These are phyloP conservation scores for Beris morrisii DNA, from an alignment of 2,888 invertebrate species.

Conservation along the genomic window DNA sequence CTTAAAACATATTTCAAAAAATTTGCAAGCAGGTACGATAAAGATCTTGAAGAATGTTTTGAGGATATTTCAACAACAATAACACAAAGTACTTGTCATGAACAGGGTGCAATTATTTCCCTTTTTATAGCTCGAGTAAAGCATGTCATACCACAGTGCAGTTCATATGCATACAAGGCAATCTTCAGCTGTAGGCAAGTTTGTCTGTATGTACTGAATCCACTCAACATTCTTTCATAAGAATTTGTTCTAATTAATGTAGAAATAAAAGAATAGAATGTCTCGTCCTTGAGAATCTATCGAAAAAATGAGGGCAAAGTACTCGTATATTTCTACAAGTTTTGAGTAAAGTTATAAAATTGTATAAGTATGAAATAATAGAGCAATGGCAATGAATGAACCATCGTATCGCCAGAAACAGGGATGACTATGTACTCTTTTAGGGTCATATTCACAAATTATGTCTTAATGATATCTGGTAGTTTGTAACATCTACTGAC, in stretches of 20 bases:
- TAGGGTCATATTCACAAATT: slow-evolving; percentile 13
- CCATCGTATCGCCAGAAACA: neutral
- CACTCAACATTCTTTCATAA: slow-evolving; percentile 30
- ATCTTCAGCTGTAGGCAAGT: slow-evolving; percentile 29
- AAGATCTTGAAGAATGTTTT: neutral
- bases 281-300: too few relatives aligned
- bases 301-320: slow-evolving; percentile 16
- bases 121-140: neutral
- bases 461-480: slow-evolving; percentile 17
- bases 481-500: too few relatives aligned
- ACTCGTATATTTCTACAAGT: slow-evolving; percentile 15
- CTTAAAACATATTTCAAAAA: too few relatives aligned
- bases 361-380: slow-evolving; percentile 7
- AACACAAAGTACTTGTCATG: slow-evolving; percentile 25
- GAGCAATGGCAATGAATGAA: slow-evolving; percentile 19
- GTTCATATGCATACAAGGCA: neutral
- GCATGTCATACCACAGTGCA: too few relatives aligned
- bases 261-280: neutral
- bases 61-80: slow-evolving; percentile 25
- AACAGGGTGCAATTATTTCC: slow-evolving; percentile 21
- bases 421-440: slow-evolving; percentile 17
- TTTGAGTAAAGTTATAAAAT: neutral
- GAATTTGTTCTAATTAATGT: slow-evolving; percentile 28
- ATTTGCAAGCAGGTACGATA: neutral
- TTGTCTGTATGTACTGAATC: slow-evolving; percentile 27